Percentiles rank a stretch among this genome's conserved stretches.
phyloP scores from a whole-genome alignment of 1,140 invertebrate species.

The Calycopis cecrops region DNA sequence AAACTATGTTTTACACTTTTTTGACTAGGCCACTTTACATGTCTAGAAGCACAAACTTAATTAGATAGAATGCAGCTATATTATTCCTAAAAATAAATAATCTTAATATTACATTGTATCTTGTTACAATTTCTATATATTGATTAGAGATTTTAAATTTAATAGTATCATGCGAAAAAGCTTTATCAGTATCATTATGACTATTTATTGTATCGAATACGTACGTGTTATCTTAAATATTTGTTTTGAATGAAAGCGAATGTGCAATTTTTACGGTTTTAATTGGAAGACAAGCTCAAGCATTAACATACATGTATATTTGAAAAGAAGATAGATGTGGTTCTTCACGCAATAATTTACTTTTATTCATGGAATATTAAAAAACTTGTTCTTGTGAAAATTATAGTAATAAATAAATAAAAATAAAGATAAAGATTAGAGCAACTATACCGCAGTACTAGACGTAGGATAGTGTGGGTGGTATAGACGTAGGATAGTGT shows the following conservation, averaged over 20 bases:
- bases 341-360: no score
- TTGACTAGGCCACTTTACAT: constrained; percentile 42
- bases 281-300: constrained; percentile 2
- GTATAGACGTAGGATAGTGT: no score
- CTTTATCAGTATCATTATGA: not conserved
- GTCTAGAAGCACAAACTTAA: constrained; percentile 7
- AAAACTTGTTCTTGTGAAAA: no score
- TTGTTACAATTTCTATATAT: not conserved
- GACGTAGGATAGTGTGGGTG: no score
- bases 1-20: constrained; percentile 31
- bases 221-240: constrained; percentile 2
- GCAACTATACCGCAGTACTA: no score
- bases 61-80: constrained; percentile 14
- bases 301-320: not conserved
- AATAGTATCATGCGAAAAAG: constrained; percentile 2
- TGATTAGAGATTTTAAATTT: not conserved
- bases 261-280: not conserved
- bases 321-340: not conserved
- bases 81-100: constrained; percentile 4
- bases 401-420: no score
- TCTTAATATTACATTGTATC: not conserved
- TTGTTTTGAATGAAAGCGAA: no score
- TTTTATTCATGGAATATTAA: no score
- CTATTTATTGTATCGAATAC: constrained; percentile 3
- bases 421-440: no score